Percentiles rank a stretch among this genome's conserved stretches.
phyloP scores from a whole-genome alignment of 2,888 invertebrate genomes.

The Oxycera nigricornis region DNA sequence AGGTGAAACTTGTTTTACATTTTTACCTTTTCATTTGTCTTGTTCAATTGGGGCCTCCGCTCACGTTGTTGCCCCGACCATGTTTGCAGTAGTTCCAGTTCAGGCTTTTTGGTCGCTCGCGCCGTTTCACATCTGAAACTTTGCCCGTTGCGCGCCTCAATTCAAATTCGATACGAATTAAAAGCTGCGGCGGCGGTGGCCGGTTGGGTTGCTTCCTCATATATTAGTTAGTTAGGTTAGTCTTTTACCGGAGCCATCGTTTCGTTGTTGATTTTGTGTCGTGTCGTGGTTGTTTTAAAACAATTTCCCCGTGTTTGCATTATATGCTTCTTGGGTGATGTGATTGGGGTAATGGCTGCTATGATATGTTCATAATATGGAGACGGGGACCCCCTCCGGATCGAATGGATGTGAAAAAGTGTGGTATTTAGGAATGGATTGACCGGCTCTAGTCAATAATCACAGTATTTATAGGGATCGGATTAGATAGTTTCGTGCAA shows the following conservation, averaged over 20 bases:
- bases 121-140: background rate
- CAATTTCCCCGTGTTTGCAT: slow-evolving; percentile 22
- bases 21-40: slow-evolving; percentile 32
- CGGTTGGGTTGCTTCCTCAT: background rate
- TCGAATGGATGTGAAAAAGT: background rate
- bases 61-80: background rate
- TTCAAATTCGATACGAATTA: slow-evolving; percentile 12
- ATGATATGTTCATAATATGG: background rate
- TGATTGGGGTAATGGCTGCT: background rate
- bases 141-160: background rate
- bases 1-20: slow-evolving; percentile 37
- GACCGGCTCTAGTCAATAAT: no score
- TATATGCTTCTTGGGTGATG: background rate
- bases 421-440: background rate
- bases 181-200: background rate
- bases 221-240: no score
- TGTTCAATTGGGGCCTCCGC: background rate
- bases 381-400: no score
- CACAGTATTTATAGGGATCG: no score
- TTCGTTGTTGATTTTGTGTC: no score
- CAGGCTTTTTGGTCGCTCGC: background rate
- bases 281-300: slow-evolving; percentile 1
- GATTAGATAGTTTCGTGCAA: no score
- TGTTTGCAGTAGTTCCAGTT: background rate
- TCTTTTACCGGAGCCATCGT: no score